Evolutionary conservation across 64 coral and sea anemone genomes (phyloP), one percentile per base, ranked within the genome.

Genomic region (Platygyra sinensis): DNA sequence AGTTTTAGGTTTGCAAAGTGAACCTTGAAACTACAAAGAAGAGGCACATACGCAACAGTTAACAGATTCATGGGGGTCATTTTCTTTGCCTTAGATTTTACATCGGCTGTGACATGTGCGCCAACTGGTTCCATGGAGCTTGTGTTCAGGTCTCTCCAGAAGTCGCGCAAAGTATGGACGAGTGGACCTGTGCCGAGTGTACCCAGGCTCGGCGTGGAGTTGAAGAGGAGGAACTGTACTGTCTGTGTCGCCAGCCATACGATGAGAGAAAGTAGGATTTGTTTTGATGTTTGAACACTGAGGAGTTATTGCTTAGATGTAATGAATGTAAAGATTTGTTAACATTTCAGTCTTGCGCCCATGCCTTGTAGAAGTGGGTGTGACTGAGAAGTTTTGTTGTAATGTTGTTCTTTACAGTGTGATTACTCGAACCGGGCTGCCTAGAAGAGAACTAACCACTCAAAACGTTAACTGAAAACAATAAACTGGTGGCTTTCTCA

Each of bases 101-200:
- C 80, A 90, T 99, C 52, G 97, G 97, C 0, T 99, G 97, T 86
- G 97, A 99, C 78, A 69, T 99, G 55, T 99, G 97, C 80, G 94
- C 94, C 8, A 99, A 99, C 91, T 99, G 97, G 97, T 99, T 99
- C 49, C 97, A 99, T 27, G 97, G 97, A 57, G 46, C 80, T 17
- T 99, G 97, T 94, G 94, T 99, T 52, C 89, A 91, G 33, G 88
- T 99, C 50, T 88, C 83, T 14, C 88, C 94, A 18, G 94, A 96
- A 60, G 82, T 30, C 36, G 97, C 97, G 3, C 74, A 78, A 25
- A 80, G n/a, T 46, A 96, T 99, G 94, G 94, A 96, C 22, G 90
- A 99, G 46, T 99, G 87, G 76, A 90, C 87, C 4, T 99, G 97
- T 76, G 60, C 62, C 10, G 97, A 99, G 64, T 99, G 97, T 55